These are phyloP conservation scores for Didymodactylos carnosus DNA, from an alignment of 2,888 invertebrate genomes.

Conservation along the genomic window DNA sequence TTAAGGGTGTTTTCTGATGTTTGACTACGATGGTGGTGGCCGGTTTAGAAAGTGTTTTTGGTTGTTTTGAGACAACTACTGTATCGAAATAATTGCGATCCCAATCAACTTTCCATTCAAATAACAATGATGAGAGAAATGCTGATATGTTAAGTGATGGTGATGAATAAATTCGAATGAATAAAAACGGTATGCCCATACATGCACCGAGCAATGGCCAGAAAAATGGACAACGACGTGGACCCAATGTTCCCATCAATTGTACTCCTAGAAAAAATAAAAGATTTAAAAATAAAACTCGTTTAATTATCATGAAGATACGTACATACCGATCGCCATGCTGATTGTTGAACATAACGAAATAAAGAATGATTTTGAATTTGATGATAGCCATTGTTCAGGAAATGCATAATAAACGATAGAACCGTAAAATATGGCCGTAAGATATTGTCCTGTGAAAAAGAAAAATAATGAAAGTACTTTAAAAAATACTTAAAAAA, in stretches of 20 bases:
- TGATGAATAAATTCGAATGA: constrained; percentile 15
- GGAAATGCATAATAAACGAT: constrained; percentile 13
- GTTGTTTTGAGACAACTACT: not conserved
- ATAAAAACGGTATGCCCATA: constrained; percentile 47
- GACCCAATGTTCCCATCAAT: constrained; percentile 70
- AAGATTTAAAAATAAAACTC: not conserved
- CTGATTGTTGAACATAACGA: constrained; percentile 49
- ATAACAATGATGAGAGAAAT: constrained; percentile 39
- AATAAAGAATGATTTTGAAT: not conserved
- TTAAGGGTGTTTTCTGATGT: constrained; percentile 40
- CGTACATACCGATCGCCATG: constrained; percentile 24
- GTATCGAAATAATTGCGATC: constrained; percentile 25
- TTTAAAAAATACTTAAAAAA: not conserved
- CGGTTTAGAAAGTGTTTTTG: constrained; percentile 47
- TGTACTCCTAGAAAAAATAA: constrained; percentile 50
- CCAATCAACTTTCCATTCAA: constrained; percentile 38
- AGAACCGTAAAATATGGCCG: not conserved
- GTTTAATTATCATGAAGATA: not conserved
- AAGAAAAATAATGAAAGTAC: not conserved
- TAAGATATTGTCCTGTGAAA: constrained; percentile 18
- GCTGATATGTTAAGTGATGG: not conserved
- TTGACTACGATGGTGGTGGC: too few relatives aligned
- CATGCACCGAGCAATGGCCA: constrained; percentile 51
- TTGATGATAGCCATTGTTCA: constrained; percentile 16
- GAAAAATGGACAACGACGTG: constrained; percentile 53